Percentiles rank a stretch among this genome's conserved stretches.
phyloP scores from a whole-genome alignment of 2,113 vertebrate species.

The Recurvirostra avosetta region DNA sequence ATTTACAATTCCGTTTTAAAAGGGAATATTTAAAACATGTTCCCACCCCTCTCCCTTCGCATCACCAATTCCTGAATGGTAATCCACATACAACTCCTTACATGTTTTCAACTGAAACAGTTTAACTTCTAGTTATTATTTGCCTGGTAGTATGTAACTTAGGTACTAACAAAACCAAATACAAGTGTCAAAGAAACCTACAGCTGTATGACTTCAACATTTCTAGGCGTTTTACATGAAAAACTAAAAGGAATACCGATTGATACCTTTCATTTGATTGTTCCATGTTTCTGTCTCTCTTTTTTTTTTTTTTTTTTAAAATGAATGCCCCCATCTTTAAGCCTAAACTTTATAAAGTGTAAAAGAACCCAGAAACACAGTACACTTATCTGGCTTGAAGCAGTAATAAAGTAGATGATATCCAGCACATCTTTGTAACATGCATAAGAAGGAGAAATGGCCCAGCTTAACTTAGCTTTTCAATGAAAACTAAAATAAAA shows the following conservation, averaged over 20 bases:
- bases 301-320: background rate
- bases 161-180: background rate
- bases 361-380: conserved; percentile 6
- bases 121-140: conserved; percentile 46
- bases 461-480: background rate
- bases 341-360: background rate
- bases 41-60: conserved; percentile 57
- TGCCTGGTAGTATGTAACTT: conserved; percentile 20
- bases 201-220: background rate
- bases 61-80: conserved; percentile 36
- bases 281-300: background rate
- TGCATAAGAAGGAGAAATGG: background rate
- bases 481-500: conserved; percentile 4
- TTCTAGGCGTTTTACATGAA: conserved; percentile 6
- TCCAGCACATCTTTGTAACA: background rate
- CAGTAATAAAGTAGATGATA: background rate
- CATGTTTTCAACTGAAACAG: conserved; percentile 56
- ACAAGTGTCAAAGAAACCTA: conserved; percentile 1
- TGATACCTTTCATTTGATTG: conserved; percentile 12
- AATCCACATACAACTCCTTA: conserved; percentile 47
- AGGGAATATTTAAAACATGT: conserved; percentile 65
- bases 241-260: conserved; percentile 33
- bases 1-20: conserved; percentile 71
- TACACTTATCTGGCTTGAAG: background rate
- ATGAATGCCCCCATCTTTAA: background rate